Conservation (phyloP, 2,888 invertebrate species). For the Mylabris sibirica region DNA sequence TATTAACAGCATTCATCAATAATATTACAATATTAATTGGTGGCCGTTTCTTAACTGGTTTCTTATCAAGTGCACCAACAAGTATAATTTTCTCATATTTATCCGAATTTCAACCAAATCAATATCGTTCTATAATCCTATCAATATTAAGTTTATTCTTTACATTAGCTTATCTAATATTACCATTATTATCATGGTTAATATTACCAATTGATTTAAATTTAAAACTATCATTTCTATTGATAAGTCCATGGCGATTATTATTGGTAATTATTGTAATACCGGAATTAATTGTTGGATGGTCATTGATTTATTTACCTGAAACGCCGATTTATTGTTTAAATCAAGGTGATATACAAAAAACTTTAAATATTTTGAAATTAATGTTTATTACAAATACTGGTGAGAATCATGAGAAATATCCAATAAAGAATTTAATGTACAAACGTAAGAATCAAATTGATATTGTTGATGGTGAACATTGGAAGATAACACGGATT, state of each 20-base stretch:
- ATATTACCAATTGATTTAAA: conserved; percentile 49
- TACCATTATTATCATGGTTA: conserved; percentile 63
- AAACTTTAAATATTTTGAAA: conserved; percentile 68
- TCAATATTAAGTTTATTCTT: conserved; percentile 72
- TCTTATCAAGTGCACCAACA: conserved; percentile 55
- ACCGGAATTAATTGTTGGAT: conserved; percentile 70
- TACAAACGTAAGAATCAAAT: conserved; percentile 14
- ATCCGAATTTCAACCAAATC: conserved; percentile 71
- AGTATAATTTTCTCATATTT: conserved; percentile 67
- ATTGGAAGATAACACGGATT: conserved; percentile 55
- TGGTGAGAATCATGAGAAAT: conserved; percentile 50
- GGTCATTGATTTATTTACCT: conserved; percentile 67
- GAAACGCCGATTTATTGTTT: conserved; percentile 83
- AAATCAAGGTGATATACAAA: conserved; percentile 67
- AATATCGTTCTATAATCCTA: conserved; percentile 67
- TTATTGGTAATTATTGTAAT: conserved; percentile 72
- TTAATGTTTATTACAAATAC: conserved; percentile 69
- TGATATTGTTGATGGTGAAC: conserved; percentile 25
- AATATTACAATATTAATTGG: conserved; percentile 47
- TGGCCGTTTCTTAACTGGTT: conserved; percentile 72
- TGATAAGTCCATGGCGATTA: conserved; percentile 75
- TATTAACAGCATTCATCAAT: conserved; percentile 47
- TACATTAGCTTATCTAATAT: conserved; percentile 69
- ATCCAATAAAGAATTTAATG: not conserved
- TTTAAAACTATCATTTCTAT: conserved; percentile 53